Conservation (phyloP, 2,113 vertebrate genomes). For the rabbit (Oryctolagus cuniculus) region mOryCun1.1 NC_091434.1:161369001-161369500, state of each 20-base stretch:
- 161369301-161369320: conserved; percentile 18
- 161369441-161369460: conserved; percentile 48
- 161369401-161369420: conserved; percentile 33
- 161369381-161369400: conserved; percentile 50
- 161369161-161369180: neutral
- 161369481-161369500: neutral
- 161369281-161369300: conserved; percentile 41
- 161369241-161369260: conserved; percentile 12
- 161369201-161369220: conserved; percentile 14
- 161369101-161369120: neutral
- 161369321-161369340: conserved; percentile 7
- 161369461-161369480: neutral
- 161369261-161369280: conserved; percentile 49
- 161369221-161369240: conserved; percentile 12
- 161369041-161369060: neutral
- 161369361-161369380: conserved; percentile 25
- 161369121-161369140: neutral
- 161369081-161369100: neutral
- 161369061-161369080: neutral
- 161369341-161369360: conserved; percentile 58
- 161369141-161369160: neutral
- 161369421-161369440: conserved; percentile 26
- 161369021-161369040: conserved; percentile 26
- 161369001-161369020: neutral
- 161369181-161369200: neutral